Base-by-base conservation (phyloP, 2,797 vertebrate genomes). In the Rhabdomys pumilio region DNA sequence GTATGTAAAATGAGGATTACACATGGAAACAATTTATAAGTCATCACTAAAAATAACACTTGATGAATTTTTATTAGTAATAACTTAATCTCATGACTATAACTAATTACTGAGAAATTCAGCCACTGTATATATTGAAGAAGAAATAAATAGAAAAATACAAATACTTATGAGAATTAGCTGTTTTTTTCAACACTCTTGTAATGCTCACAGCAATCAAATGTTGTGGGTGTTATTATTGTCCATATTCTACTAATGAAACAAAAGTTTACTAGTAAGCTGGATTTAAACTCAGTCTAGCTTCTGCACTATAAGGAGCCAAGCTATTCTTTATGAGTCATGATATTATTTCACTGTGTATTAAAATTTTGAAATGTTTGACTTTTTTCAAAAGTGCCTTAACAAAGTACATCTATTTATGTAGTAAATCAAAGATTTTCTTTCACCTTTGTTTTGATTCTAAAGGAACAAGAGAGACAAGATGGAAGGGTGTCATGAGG, bases 31-130 rank as follows among this genome's bases (percentile, higher is more conserved):
- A 53, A 93, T 89, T 89, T 76, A 84, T 17, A 3, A 44, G 24
- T 17, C 65, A 65, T 92, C 31, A 2, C 5, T 88, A 38, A 86
- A 91, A 73, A 67, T 85, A 73, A 41, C 24, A 90, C 29, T 13
- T 88, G 14, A 61, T 31, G 20, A 53, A 38, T 73, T 95, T 96
- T 93, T 59, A 91, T 69, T 89, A 84, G n/a, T 17, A 87, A 31
- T n/a, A 90, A 61, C 14, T 94, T 94, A 94, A 69, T 93, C 22
- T 69, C 41, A n/a, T 80, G 38, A 65, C 8, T 63, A 47, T 80
- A 83, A 3, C 12, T 67, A 90, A 89, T 26, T 44, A 31, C 53
- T 85, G 19, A 80, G 75, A 91, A 83, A 50, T 55, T 11, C 9
- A 91, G 31, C 17, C 69, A 61, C 26, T 19, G 15, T 72, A 12